These are phyloP conservation scores for Drosophila erecta DNA, from an alignment of 1,140 invertebrate genomes.

Conservation along the genomic window DNA sequence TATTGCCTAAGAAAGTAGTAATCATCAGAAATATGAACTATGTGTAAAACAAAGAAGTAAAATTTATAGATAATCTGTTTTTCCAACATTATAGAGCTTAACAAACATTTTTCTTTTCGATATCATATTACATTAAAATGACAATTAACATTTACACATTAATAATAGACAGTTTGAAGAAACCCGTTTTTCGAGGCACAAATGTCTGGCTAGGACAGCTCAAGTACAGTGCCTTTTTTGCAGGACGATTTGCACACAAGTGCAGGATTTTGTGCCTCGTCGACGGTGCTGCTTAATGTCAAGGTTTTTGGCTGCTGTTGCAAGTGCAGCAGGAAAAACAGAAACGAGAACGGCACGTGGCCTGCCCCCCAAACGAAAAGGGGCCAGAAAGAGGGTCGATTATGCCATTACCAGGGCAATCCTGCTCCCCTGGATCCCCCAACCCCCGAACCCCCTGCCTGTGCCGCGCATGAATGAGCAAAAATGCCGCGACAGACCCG, in stretches of 20 bases:
- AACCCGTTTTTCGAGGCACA: background rate
- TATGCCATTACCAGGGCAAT: slow-evolving; percentile 55
- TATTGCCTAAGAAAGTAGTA: too few species aligned
- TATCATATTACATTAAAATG: too few species aligned
- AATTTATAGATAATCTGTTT: too few species aligned
- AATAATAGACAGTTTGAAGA: too few species aligned
- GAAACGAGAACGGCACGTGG: slow-evolving; percentile 42
- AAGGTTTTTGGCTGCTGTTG: slow-evolving; percentile 71
- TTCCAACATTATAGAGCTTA: too few species aligned
- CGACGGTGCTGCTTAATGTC: slow-evolving; percentile 59
- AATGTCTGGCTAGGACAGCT: slow-evolving; percentile 1
- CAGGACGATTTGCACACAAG: slow-evolving; percentile 4
- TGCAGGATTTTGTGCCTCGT: slow-evolving; percentile 13
- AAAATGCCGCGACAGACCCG: slow-evolving; percentile 53
- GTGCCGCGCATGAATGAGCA: slow-evolving; percentile 58
- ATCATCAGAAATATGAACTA: too few species aligned
- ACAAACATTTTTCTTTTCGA: too few species aligned
- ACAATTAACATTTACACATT: too few species aligned
- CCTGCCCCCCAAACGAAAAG: slow-evolving; percentile 11
- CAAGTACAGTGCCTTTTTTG: slow-evolving; percentile 1
- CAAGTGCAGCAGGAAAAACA: slow-evolving; percentile 43
- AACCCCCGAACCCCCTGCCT: slow-evolving; percentile 8
- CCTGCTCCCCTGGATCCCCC: background rate
- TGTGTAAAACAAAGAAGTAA: too few species aligned
- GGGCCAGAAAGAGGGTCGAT: slow-evolving; percentile 5